Evolutionary conservation across 2,113 vertebrate species (phyloP).

Genomic region (Chamaetylas fuelleborni): DNA sequence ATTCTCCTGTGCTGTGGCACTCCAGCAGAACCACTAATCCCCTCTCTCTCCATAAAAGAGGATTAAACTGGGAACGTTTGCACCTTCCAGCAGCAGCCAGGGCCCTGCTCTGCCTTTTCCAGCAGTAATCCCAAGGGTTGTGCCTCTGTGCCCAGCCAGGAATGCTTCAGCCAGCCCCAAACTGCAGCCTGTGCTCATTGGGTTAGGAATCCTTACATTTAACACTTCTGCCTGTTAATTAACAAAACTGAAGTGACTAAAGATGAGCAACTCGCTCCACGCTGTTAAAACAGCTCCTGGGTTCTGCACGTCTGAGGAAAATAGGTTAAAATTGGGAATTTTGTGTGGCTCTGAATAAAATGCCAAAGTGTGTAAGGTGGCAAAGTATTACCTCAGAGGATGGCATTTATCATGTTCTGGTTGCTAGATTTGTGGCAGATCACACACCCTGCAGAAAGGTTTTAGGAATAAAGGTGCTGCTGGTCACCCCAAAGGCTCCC

Average conservation of each 20-base stretch:
- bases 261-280: fast-evolving
- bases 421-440: background rate
- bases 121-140: background rate
- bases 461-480: background rate
- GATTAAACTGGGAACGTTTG: constrained; percentile 15
- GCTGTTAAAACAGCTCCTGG: background rate
- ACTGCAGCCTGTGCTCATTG: fast-evolving
- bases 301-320: background rate
- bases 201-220: background rate
- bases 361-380: fast-evolving
- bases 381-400: background rate
- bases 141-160: fast-evolving
- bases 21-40: background rate
- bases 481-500: background rate
- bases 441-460: background rate
- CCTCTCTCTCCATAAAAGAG: background rate
- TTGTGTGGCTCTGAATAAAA: background rate
- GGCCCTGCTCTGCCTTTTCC: background rate
- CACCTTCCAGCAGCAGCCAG: background rate
- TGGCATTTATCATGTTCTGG: fast-evolving
- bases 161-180: background rate
- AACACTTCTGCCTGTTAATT: background rate
- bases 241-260: background rate
- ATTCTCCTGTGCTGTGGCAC: background rate
- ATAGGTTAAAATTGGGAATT: background rate